These are phyloP conservation scores for Metellina segmentata DNA, from an alignment of 2,888 invertebrate species.

Conservation along the genomic window DNA sequence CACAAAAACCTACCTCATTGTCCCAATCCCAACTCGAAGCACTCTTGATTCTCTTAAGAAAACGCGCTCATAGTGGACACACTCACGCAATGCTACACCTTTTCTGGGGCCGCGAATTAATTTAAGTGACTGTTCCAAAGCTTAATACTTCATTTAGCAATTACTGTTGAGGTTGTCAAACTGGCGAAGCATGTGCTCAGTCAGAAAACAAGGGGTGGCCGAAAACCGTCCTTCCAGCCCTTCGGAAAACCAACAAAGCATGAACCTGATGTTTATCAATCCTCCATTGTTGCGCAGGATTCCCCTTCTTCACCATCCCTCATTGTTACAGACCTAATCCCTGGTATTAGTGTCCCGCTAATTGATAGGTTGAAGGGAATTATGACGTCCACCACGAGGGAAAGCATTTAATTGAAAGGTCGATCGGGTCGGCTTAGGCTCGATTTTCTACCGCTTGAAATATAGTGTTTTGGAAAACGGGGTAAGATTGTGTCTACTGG, in stretches of 20 bases:
- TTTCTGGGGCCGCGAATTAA: not conserved
- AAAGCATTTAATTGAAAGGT: slow-evolving; percentile 66
- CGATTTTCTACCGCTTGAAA: slow-evolving; percentile 52
- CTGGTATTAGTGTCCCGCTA: slow-evolving; percentile 68
- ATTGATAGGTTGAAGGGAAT: slow-evolving; percentile 75
- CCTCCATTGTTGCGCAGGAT: slow-evolving; percentile 41
- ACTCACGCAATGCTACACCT: not conserved
- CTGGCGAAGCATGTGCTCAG: not conserved
- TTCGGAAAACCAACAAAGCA: slow-evolving; percentile 59
- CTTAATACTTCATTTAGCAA: slow-evolving; percentile 26
- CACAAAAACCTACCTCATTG: no score
- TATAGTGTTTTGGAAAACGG: slow-evolving; percentile 38
- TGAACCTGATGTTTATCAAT: slow-evolving; percentile 67
- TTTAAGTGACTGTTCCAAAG: no score
- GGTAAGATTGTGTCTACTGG: slow-evolving; percentile 26
- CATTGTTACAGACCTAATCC: slow-evolving; percentile 64
- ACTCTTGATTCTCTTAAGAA: no score
- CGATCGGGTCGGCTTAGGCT: slow-evolving; percentile 40
- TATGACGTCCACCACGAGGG: slow-evolving; percentile 63
- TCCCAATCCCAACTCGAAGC: no score
- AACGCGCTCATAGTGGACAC: no score
- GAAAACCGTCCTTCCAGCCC: slow-evolving; percentile 2
- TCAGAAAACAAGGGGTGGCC: slow-evolving; percentile 1
- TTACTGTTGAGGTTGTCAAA: slow-evolving; percentile 21
- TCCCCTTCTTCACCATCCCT: slow-evolving; percentile 33